Evolutionary conservation across 2,888 invertebrate species (phyloP).

Genomic region (Molanna angustata): DNA sequence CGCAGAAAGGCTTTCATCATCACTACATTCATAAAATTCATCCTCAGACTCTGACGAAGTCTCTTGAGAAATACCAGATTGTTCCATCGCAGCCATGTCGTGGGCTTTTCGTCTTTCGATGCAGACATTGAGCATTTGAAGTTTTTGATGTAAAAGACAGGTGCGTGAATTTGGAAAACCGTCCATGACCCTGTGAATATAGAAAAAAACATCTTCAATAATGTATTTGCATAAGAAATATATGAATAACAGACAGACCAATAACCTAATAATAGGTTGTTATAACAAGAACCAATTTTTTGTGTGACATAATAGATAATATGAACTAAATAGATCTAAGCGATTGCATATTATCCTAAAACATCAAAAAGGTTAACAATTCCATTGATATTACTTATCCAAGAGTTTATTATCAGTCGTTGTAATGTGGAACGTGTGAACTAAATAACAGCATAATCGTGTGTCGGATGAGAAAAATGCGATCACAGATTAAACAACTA

Average conservation of each 20-base stretch:
- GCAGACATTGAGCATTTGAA: slow-evolving; percentile 83
- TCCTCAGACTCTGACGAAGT: slow-evolving; percentile 54
- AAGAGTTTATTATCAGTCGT: too few species aligned
- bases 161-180: slow-evolving; percentile 86
- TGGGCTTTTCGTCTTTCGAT: slow-evolving; percentile 60
- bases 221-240: neutral
- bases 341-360: too few species aligned
- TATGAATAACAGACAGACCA: neutral
- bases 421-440: too few species aligned
- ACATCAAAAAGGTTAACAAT: too few species aligned
- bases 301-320: too few species aligned
- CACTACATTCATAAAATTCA: slow-evolving; percentile 81
- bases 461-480: too few species aligned
- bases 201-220: neutral
- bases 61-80: slow-evolving; percentile 45
- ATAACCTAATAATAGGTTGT: too few species aligned
- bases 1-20: slow-evolving; percentile 47
- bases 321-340: too few species aligned
- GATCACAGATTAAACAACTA: too few species aligned
- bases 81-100: slow-evolving; percentile 46
- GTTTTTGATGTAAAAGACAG: slow-evolving; percentile 91
- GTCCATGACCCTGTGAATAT: slow-evolving; percentile 61
- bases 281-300: too few species aligned
- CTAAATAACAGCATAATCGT: too few species aligned
- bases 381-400: too few species aligned